Base-by-base conservation (phyloP, 2,113 vertebrate genomes). In the Apistogramma diplotaenia region DNA sequence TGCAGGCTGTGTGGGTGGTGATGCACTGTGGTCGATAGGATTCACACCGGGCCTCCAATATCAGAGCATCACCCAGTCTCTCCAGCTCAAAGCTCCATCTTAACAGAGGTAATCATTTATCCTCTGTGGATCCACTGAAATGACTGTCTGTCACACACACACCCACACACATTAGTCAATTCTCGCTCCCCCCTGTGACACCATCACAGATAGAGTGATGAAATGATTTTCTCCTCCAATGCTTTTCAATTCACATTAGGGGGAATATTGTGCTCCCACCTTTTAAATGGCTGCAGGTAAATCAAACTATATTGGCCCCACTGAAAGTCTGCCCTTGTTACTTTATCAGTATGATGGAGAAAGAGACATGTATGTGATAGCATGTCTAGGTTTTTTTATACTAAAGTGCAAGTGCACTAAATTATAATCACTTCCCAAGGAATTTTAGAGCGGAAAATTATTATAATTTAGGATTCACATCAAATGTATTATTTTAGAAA, bases 191-290 rank as follows among this genome's bases (percentile, higher is more conserved):
- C 72, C 75, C 74, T 81, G 78, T 82, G 87, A 89, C 89, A 91
- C 89, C 82, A 85, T 91, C 87, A 89, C 81, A 87, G 85, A 89
- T 61, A 67, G 83, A 88, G 81, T 91, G 90, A 93, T 93, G 87
- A 91, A 93, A 92, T 89, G 74, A 89, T 92, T 93, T 93, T 93
- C 90, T 91, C 86, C 90, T 92, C 76, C 83, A 91, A 76, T 89
- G 92, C 87, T 85, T 93, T 93, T 91, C 90, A 91, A 86, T 91
- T 93, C 83, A 89, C 90, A 91, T 91, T 89, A 90, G 58, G n/a
- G 79, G 85, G 75, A 91, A 87, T 86, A 90, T 86, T 79, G 86
- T 76, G 75, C 78, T 77, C 87, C 61, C 61, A 1, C 23, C 79
- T 86, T 85, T 87, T 83, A 87, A 88, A 83, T 53, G 61, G 60